Evolutionary conservation across 2,797 vertebrate species (phyloP).

Genomic region (Acipenser oxyrinchus): DNA sequence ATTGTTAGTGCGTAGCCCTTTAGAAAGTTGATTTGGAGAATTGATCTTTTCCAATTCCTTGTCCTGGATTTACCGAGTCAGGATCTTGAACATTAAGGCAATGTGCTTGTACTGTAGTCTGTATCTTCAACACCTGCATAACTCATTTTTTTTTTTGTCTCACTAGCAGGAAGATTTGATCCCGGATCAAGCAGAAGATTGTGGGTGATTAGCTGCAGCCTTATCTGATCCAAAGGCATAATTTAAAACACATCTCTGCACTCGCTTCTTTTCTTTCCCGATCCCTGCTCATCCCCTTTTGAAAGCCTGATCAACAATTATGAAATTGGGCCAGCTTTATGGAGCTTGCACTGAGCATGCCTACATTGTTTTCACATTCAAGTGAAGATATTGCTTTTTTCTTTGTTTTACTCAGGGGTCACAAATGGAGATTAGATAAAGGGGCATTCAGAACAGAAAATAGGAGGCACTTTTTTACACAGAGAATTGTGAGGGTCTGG

Average conservation of each 20-base stretch:
- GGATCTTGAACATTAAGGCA: no score
- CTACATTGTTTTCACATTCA: no score
- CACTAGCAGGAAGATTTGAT: background rate
- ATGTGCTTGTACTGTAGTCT: background rate
- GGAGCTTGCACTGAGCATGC: background rate
- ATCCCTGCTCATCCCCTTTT: conserved; percentile 10
- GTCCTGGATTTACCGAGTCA: no score
- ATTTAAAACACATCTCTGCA: conserved; percentile 7
- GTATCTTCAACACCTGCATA: background rate
- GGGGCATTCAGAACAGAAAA: no score
- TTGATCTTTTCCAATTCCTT: no score
- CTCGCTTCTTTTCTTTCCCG: conserved; percentile 1
- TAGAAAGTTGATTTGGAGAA: no score
- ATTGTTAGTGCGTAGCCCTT: no score
- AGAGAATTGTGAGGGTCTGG: no score
- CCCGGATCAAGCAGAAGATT: conserved; percentile 9
- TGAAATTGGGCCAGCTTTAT: conserved; percentile 3
- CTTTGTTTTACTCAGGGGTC: no score
- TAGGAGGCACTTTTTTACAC: no score
- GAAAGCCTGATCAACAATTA: background rate
- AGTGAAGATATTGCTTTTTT: no score
- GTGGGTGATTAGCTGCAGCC: conserved; percentile 13
- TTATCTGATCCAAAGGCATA: conserved; percentile 13
- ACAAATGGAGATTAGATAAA: no score
- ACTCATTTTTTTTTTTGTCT: background rate